These are phyloP conservation scores for Phylloscopus whistleri DNA, from an alignment of 2,113 vertebrate species.

Conservation along the genomic window DNA sequence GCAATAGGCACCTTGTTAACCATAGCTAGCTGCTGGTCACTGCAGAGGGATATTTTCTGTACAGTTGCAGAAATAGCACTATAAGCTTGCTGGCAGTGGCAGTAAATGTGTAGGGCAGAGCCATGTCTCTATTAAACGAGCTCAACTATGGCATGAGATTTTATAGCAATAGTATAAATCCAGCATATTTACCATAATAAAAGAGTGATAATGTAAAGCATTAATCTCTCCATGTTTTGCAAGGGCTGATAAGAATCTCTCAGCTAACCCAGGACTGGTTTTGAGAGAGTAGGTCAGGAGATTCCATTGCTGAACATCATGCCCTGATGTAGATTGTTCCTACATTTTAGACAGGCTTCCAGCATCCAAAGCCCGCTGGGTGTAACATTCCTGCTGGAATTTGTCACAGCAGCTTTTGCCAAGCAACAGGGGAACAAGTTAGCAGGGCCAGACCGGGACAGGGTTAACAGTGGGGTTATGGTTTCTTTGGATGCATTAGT, in stretches of 20 bases:
- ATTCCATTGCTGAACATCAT: neutral
- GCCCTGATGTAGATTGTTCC: neutral
- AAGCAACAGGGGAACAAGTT: neutral
- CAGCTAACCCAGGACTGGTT: neutral
- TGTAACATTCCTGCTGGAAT: neutral
- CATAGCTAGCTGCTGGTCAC: accelerated
- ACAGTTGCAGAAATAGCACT: neutral
- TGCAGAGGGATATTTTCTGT: neutral
- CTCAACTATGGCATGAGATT: neutral
- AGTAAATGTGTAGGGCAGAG: neutral
- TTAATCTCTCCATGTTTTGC: neutral
- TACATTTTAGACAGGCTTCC: neutral
- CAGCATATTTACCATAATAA: neutral
- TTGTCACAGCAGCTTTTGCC: neutral
- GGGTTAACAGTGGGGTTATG: neutral
- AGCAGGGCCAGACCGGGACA: neutral
- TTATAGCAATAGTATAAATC: neutral
- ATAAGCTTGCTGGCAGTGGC: neutral
- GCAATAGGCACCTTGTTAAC: neutral
- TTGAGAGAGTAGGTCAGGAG: neutral
- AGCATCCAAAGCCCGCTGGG: neutral
- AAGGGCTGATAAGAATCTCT: neutral
- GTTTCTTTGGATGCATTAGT: neutral
- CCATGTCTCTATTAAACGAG: neutral
- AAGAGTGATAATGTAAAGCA: neutral